Conservation (phyloP, 2,797 vertebrate genomes). For the Myotis pilosus region DNA sequence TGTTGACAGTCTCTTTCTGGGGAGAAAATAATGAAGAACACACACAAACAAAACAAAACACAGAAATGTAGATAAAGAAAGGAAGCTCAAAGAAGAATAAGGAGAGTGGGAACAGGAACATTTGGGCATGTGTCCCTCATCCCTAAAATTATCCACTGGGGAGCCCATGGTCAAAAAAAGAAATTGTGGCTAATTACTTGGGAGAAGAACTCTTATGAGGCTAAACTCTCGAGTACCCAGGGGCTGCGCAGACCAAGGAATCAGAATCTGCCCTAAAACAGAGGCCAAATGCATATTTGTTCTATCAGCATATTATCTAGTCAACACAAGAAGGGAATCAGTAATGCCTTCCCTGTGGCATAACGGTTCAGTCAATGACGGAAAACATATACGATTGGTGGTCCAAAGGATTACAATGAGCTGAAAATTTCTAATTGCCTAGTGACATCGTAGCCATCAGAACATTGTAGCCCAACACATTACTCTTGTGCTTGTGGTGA, state of each 20-base stretch:
- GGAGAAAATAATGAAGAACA: background rate
- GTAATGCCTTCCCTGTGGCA: background rate
- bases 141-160: background rate
- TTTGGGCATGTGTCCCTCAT: background rate
- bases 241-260: background rate
- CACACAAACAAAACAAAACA: background rate
- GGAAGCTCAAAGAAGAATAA: background rate
- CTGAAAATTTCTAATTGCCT: background rate
- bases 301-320: background rate
- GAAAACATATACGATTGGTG: background rate
- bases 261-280: background rate
- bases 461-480: background rate
- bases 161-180: background rate
- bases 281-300: background rate
- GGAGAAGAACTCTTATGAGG: background rate
- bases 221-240: background rate
- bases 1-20: background rate
- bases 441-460: background rate
- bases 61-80: background rate
- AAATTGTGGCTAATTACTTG: background rate
- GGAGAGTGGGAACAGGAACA: background rate
- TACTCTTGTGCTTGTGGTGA: background rate
- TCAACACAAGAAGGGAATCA: background rate
- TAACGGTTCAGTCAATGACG: background rate
- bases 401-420: background rate